These are phyloP conservation scores for Melinaea menophilus DNA, from an alignment of 2,888 invertebrate species.

Conservation along the genomic window DNA sequence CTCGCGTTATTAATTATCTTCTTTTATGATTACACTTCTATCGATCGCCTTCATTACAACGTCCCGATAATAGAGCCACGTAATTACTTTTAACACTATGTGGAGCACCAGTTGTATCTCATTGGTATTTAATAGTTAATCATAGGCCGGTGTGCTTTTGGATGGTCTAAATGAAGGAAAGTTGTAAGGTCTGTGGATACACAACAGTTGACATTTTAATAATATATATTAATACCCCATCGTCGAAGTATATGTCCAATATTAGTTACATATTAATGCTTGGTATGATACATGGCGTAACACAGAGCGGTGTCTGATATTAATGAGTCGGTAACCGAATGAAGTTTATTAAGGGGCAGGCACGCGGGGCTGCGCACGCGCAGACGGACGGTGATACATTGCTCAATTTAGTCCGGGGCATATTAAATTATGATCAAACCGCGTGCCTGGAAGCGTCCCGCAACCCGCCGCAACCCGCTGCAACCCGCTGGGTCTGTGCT, in stretches of 20 bases:
- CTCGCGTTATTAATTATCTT: slow-evolving; percentile 75
- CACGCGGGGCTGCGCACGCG: slow-evolving; percentile 40
- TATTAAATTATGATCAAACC: slow-evolving; percentile 66
- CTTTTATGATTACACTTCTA: slow-evolving; percentile 68
- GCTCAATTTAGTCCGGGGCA: slow-evolving; percentile 67
- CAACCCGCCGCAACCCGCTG: slow-evolving; percentile 31
- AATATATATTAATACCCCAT: no score
- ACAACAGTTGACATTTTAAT: no score
- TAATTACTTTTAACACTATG: slow-evolving; percentile 54
- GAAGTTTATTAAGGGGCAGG: slow-evolving; percentile 42
- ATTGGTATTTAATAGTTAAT: slow-evolving; percentile 18
- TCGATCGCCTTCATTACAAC: slow-evolving; percentile 75
- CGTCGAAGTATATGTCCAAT: no score
- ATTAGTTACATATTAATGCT: background rate
- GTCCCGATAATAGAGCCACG: slow-evolving; percentile 68
- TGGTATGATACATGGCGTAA: slow-evolving; percentile 16
- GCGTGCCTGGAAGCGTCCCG: slow-evolving; percentile 43
- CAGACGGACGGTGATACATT: slow-evolving; percentile 61
- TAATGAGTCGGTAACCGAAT: slow-evolving; percentile 48
- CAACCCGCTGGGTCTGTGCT: slow-evolving; percentile 46
- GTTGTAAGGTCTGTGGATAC: no score
- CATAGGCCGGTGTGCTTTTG: no score
- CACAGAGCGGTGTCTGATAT: slow-evolving; percentile 31
- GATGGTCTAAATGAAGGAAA: no score
- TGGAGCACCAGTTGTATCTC: slow-evolving; percentile 40